A percentile compares a stretch with the other conserved stretches of the same genome.
phyloP scores from a whole-genome alignment of 53 echinoderm and acorn worm species.

The Arbacia lixula region DNA sequence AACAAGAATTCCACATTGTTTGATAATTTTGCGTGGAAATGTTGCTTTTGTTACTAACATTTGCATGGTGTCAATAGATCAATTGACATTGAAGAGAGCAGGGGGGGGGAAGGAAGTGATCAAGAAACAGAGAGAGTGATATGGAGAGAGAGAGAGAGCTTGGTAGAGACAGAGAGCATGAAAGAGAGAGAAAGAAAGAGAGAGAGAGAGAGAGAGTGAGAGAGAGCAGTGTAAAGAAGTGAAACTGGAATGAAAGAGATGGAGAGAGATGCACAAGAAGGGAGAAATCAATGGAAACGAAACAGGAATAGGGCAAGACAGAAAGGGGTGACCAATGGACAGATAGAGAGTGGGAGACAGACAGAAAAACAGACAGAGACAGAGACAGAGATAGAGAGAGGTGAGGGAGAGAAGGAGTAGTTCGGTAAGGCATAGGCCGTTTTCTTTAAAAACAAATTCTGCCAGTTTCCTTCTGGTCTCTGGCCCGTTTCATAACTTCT shows the following conservation, averaged over 20 bases:
- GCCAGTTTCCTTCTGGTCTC: too few species aligned
- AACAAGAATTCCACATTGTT: too few species aligned
- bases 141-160: neutral
- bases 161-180: neutral
- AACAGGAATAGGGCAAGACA: neutral
- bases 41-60: too few species aligned
- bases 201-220: neutral
- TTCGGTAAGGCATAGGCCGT: too few species aligned
- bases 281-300: too few species aligned
- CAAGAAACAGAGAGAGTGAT: neutral
- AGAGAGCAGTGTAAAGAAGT: neutral
- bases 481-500: too few species aligned
- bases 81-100: too few species aligned
- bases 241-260: neutral
- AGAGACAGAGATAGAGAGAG: too few species aligned
- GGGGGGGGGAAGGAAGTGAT: neutral
- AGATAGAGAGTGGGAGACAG: neutral
- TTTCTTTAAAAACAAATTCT: too few species aligned
- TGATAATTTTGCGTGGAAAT: too few species aligned
- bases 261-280: neutral
- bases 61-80: too few species aligned
- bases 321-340: neutral
- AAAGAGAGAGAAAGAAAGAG: neutral
- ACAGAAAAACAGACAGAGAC: neutral
- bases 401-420: too few species aligned